phyloP scores from a whole-genome alignment of 1,140 invertebrate species.

The Nebria ingens region DNA sequence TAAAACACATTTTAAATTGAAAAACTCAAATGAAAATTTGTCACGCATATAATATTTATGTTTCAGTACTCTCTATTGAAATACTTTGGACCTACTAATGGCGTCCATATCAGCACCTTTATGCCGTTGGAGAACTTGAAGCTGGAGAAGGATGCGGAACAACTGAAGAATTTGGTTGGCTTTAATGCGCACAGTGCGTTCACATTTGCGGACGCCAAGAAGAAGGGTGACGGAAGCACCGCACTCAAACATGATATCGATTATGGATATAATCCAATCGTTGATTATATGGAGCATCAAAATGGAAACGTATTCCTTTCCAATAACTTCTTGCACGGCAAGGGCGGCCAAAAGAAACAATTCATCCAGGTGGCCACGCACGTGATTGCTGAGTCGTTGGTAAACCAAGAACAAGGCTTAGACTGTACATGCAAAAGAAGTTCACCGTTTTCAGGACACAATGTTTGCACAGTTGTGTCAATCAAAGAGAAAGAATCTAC shows the following conservation, averaged over 20 bases:
- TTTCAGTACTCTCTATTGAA: slow-evolving; percentile 21
- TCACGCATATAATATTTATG: neutral
- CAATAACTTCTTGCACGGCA: slow-evolving; percentile 40
- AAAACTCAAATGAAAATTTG: no score
- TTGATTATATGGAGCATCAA: slow-evolving; percentile 40
- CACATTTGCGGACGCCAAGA: slow-evolving; percentile 47
- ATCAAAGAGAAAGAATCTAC: slow-evolving; percentile 10
- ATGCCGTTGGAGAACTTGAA: slow-evolving; percentile 23
- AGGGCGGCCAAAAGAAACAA: slow-evolving; percentile 40
- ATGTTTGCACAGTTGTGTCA: slow-evolving; percentile 9
- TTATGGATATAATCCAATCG: slow-evolving; percentile 43
- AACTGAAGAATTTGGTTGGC: slow-evolving; percentile 38
- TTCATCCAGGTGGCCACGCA: slow-evolving; percentile 38
- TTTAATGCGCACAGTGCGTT: slow-evolving; percentile 41
- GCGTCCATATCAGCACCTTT: slow-evolving; percentile 24
- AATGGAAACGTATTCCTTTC: slow-evolving; percentile 42
- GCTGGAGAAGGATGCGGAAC: slow-evolving; percentile 29
- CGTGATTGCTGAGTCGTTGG: slow-evolving; percentile 36
- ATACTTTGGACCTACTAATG: slow-evolving; percentile 23
- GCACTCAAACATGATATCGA: slow-evolving; percentile 39
- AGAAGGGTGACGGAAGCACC: slow-evolving; percentile 39
- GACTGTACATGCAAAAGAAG: slow-evolving; percentile 37
- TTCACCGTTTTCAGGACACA: neutral
- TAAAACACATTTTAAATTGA: no score
- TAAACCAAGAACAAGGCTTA: slow-evolving; percentile 35